Base-by-base conservation (phyloP, 2,113 vertebrate species). In the Bucco capensis region DNA sequence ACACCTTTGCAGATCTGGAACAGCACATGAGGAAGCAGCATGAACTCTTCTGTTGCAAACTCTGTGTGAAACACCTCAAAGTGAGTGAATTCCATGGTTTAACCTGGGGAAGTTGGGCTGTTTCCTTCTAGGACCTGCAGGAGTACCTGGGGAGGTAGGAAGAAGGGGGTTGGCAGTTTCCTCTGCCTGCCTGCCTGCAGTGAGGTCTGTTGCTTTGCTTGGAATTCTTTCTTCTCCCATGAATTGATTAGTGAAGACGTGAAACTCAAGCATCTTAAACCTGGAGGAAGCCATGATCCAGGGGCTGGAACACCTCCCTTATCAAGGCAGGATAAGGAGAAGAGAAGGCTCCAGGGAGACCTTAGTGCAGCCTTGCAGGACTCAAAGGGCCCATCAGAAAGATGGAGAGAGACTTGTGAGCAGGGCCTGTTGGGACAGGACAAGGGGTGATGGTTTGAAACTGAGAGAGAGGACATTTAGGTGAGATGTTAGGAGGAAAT, bases 11-110 rank as follows among this genome's bases (percentile, higher is more conserved):
- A 70, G 99, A 99, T 83, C 97, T 99, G 91, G 99, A 99, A n/a
- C 98, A 99, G 66, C 99, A 99, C 94, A 99, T 99, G 99, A 98
- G 99, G 92, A 99, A 98, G 95, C 98, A 99, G 87, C 99, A 99
- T 0, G 99, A 99, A 72, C 98, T 99, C 53, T 99, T 99, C 97
- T 99, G 98, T 93, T 99, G 99, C 91, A 99, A 99, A 64, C 98
- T 99, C 60, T 99, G 99, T 89, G 96, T 98, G 47, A 99, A 98
- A 80, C 98, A 99, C 94, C 97, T 99, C 10, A 99, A 99, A 98
- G 99, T 99, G 97, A 70, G 89, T 40, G 35, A 10, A 13, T 33
- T 49, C 44, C 38, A 8, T 27, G 42, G 57, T 24, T 10, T n/a
- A 8, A 2, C 5, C 19, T 30, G 35, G 58, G 53, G 64, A 31